Evolutionary conservation across 2,113 vertebrate species (phyloP).

Genomic region (Oryzias celebensis): DNA sequence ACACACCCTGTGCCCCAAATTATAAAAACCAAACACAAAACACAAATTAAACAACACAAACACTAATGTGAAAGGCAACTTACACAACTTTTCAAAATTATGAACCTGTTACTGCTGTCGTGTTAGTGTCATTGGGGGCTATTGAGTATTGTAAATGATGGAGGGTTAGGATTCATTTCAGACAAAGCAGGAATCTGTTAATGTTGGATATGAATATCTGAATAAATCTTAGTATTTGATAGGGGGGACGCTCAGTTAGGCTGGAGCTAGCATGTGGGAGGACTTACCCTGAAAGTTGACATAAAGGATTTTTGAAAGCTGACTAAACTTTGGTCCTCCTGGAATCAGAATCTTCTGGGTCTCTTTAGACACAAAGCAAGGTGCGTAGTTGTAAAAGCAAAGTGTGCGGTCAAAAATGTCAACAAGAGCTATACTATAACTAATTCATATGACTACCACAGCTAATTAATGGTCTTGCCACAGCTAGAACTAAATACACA

Average conservation of each 20-base stretch:
- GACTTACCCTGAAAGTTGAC: slow-evolving; percentile 86
- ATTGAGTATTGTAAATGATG: too few species aligned
- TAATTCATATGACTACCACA: background rate
- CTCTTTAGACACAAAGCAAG: slow-evolving; percentile 75
- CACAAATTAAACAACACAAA: slow-evolving; percentile 2
- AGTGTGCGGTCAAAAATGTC: background rate
- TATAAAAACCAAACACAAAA: background rate
- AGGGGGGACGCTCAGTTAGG: too few species aligned
- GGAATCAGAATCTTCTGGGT: slow-evolving; percentile 81
- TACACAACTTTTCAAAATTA: too few species aligned
- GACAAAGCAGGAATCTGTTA: too few species aligned
- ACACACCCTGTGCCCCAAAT: background rate
- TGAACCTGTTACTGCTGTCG: too few species aligned
- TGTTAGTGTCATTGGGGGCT: too few species aligned
- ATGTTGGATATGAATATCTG: too few species aligned
- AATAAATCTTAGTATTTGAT: too few species aligned
- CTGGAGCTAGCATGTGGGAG: background rate
- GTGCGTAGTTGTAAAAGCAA: slow-evolving; percentile 15
- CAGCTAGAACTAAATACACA: background rate
- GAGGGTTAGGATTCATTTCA: too few species aligned
- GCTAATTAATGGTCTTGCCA: background rate
- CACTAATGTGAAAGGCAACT: background rate
- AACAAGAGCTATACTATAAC: background rate
- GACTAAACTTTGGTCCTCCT: slow-evolving; percentile 80
- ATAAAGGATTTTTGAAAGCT: slow-evolving; percentile 80